These are phyloP conservation scores for Ornithoptera alexandrae DNA, from an alignment of 2,888 invertebrate genomes.

Conservation along the genomic window DNA sequence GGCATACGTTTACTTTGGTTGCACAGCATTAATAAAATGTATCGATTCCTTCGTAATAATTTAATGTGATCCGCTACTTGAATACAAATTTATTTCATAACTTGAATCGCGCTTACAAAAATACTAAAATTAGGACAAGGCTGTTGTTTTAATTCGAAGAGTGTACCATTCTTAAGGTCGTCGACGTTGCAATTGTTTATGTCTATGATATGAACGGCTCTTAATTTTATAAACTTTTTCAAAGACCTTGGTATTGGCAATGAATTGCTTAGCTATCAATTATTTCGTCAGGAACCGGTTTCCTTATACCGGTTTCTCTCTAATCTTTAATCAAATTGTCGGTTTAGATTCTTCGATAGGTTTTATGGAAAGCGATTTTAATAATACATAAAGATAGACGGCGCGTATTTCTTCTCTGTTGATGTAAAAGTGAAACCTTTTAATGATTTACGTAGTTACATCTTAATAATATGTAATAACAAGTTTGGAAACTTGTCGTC, in stretches of 20 bases:
- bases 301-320: not conserved
- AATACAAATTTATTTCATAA: conserved; percentile 34
- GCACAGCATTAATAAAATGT: conserved; percentile 5
- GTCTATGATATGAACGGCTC: not conserved
- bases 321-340: not conserved
- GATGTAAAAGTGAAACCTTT: not conserved
- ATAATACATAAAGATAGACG: not conserved
- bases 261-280: not conserved
- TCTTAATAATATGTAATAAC: not conserved
- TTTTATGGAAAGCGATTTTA: not conserved
- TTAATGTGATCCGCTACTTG: conserved; percentile 27
- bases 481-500: not conserved
- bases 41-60: conserved; percentile 27
- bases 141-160: conserved; percentile 25
- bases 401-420: not conserved
- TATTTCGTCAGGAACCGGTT: not conserved
- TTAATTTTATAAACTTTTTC: not conserved
- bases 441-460: not conserved
- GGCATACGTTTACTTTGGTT: conserved; percentile 8
- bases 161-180: conserved; percentile 11
- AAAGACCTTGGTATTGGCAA: not conserved
- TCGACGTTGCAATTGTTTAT: conserved; percentile 3
- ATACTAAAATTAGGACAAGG: conserved; percentile 34
- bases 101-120: conserved; percentile 30
- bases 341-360: not conserved